These are phyloP conservation scores for Dione vanillae DNA, from an alignment of 2,888 invertebrate genomes.

Conservation along the genomic window DNA sequence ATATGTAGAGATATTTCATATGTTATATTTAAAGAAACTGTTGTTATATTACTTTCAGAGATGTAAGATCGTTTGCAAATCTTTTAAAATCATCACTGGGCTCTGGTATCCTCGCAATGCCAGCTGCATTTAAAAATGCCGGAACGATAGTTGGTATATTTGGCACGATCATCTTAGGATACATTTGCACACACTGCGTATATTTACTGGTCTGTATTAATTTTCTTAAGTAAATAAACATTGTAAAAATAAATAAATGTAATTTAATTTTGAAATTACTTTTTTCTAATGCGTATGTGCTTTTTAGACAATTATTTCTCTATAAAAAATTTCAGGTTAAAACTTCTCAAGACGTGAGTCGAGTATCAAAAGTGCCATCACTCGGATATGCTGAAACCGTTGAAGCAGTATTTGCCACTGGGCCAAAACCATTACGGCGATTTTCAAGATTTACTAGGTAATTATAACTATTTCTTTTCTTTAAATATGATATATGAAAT, in stretches of 20 bases:
- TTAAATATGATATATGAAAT: no score
- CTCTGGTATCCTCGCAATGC: conserved; percentile 96
- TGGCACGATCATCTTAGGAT: conserved; percentile 92
- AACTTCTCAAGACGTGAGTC: conserved; percentile 80
- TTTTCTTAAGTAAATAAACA: neutral
- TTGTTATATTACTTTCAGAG: conserved; percentile 83
- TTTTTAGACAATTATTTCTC: neutral
- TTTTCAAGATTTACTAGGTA: conserved; percentile 87
- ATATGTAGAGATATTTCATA: neutral
- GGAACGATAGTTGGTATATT: conserved; percentile 92
- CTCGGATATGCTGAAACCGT: conserved; percentile 87
- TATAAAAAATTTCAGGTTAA: conserved; percentile 67
- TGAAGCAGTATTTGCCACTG: conserved; percentile 85
- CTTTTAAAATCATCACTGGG: conserved; percentile 97
- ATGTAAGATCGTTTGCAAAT: conserved; percentile 93
- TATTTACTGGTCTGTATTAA: conserved; percentile 90
- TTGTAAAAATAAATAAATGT: neutral
- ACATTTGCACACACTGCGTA: conserved; percentile 97
- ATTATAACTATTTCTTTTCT: conserved; percentile 48
- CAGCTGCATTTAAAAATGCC: conserved; percentile 93
- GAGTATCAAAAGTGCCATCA: conserved; percentile 77
- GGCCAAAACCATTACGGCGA: conserved; percentile 78
- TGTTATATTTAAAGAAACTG: neutral
- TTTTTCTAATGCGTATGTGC: neutral
- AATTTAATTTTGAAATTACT: neutral